These are phyloP conservation scores for Apamea crenata DNA, from an alignment of 2,888 invertebrate genomes.

Conservation along the genomic window DNA sequence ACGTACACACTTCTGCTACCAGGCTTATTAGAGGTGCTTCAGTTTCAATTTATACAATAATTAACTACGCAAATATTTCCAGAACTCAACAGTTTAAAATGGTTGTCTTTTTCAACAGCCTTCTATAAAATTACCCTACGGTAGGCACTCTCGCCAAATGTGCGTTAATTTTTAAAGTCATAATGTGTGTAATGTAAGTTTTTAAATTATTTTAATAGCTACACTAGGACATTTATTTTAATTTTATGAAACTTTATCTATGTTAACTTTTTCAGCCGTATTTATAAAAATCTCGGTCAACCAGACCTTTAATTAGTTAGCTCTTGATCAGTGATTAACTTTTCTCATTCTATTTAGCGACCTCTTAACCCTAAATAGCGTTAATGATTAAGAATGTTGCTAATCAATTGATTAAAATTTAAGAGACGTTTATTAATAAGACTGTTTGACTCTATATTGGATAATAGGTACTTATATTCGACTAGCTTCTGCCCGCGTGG, in stretches of 20 bases:
- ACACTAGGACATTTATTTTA: too few species aligned
- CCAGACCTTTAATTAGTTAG: too few species aligned
- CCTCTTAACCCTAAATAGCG: too few species aligned
- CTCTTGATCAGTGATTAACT: too few species aligned
- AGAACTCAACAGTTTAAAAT: conserved; percentile 17
- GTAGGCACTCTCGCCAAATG: neutral
- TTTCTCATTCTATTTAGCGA: too few species aligned
- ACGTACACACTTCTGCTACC: conserved; percentile 34
- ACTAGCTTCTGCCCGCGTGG: too few species aligned
- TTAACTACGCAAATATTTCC: conserved; percentile 21
- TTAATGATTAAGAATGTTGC: too few species aligned
- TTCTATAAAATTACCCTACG: neutral
- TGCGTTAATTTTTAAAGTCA: neutral
- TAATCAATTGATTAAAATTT: too few species aligned
- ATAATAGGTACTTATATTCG: neutral
- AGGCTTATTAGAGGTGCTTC: conserved; percentile 24
- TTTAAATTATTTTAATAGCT: neutral
- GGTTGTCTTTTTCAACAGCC: neutral
- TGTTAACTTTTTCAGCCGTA: neutral
- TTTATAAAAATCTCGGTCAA: too few species aligned
- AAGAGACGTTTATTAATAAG: too few species aligned
- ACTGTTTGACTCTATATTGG: neutral
- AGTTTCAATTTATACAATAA: conserved; percentile 23
- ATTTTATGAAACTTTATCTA: neutral
- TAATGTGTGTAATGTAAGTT: neutral